Percentiles rank a stretch among this genome's conserved stretches.
phyloP scores from a whole-genome alignment of 2,113 vertebrate genomes.

The Eolophus roseicapilla region DNA sequence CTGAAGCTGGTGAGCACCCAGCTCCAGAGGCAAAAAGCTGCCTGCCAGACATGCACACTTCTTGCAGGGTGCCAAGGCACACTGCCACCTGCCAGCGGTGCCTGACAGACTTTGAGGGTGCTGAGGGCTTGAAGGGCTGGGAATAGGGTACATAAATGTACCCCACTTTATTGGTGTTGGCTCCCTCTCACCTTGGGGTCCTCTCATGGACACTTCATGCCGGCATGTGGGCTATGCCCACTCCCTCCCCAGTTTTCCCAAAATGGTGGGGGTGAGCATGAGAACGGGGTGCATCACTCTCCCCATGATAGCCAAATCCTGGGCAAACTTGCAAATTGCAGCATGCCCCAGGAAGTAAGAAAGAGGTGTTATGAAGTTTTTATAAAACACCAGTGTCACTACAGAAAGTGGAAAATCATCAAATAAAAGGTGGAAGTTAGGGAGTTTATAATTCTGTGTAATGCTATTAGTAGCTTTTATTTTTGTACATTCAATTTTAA shows the following conservation, averaged over 20 bases:
- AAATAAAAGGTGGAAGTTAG: neutral
- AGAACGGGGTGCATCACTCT: neutral
- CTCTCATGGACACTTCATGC: fast-evolving
- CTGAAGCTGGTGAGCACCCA: fast-evolving
- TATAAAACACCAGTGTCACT: fast-evolving
- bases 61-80: neutral
- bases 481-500: neutral
- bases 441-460: neutral
- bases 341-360: neutral
- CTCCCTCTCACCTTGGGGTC: neutral
- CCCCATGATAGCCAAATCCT: neutral
- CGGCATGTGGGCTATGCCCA: fast-evolving
- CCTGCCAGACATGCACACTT: conserved; percentile 13
- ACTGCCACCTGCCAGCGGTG: neutral
- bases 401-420: neutral
- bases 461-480: neutral
- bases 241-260: neutral
- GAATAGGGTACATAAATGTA: neutral
- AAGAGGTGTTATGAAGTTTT: neutral
- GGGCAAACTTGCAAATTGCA: fast-evolving
- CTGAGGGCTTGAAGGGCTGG: neutral
- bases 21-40: neutral
- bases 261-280: fast-evolving
- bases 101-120: neutral
- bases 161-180: fast-evolving